A percentile compares a stretch with the other conserved stretches of the same genome.
phyloP scores from a whole-genome alignment of 1,140 invertebrate species.

The Leptoteleia sp. region DNA sequence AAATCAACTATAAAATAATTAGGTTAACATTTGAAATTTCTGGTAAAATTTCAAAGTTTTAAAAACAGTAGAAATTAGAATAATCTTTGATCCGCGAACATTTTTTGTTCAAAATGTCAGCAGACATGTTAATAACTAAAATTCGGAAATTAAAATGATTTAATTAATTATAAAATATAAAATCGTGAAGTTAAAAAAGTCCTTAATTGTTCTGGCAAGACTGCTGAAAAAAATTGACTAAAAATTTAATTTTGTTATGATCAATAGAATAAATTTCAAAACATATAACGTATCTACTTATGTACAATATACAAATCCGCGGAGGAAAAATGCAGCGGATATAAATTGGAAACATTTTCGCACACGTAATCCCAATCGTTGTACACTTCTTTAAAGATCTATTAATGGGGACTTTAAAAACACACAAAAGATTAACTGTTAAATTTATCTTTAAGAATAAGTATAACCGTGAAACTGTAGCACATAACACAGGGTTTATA shows the following conservation, averaged over 20 bases:
- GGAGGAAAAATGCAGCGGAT: slow-evolving; percentile 37
- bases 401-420: no score
- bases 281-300: slow-evolving; percentile 59
- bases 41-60: slow-evolving; percentile 26
- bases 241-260: no score
- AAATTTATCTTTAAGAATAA: slow-evolving; percentile 38
- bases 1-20: neutral
- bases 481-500: no score
- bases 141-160: neutral
- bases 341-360: slow-evolving; percentile 2
- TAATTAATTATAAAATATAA: neutral
- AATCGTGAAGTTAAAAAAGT: slow-evolving; percentile 2
- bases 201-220: slow-evolving; percentile 47
- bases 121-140: slow-evolving; percentile 3
- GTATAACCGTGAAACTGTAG: no score
- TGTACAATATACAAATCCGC: slow-evolving; percentile 64
- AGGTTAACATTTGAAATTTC: slow-evolving; percentile 18
- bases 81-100: slow-evolving; percentile 12
- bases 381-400: neutral
- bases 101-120: slow-evolving; percentile 14
- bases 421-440: neutral
- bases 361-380: neutral
- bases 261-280: no score
- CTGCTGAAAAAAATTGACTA: no score
- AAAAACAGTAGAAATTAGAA: no score